Conservation (phyloP, 2,113 vertebrate species). For the Noctilio leporinus region DNA sequence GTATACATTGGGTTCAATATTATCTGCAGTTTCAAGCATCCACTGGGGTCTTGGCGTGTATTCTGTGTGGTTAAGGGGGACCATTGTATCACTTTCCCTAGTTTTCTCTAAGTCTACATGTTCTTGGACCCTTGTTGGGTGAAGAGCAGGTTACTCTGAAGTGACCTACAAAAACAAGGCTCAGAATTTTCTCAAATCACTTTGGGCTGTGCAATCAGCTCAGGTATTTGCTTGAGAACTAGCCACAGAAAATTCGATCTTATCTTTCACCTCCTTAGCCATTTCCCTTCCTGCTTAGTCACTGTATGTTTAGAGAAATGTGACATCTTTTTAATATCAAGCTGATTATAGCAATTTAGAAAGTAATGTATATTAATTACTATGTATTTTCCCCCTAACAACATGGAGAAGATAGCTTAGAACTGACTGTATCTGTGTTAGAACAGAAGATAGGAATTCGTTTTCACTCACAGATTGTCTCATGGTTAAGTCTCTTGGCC, state of each 20-base stretch:
- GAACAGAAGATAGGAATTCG: neutral
- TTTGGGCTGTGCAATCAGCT: neutral
- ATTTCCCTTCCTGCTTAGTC: neutral
- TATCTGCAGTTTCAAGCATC: neutral
- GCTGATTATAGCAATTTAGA: neutral
- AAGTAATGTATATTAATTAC: neutral
- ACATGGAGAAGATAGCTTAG: neutral
- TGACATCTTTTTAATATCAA: conserved; percentile 8
- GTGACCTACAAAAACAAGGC: neutral
- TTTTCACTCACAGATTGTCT: neutral
- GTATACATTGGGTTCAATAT: neutral
- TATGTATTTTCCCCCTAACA: neutral
- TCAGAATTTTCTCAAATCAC: neutral
- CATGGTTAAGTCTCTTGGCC: neutral
- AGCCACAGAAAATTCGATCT: neutral
- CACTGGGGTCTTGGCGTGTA: neutral
- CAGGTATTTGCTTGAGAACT: neutral
- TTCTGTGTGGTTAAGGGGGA: neutral
- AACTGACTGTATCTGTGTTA: neutral
- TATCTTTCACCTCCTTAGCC: neutral
- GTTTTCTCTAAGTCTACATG: neutral
- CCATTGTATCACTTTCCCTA: neutral
- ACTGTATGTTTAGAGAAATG: neutral
- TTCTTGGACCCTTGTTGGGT: neutral
- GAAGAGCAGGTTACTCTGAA: neutral